Conservation (phyloP, 2,797 vertebrate genomes). For the Anabas testudineus region DNA sequence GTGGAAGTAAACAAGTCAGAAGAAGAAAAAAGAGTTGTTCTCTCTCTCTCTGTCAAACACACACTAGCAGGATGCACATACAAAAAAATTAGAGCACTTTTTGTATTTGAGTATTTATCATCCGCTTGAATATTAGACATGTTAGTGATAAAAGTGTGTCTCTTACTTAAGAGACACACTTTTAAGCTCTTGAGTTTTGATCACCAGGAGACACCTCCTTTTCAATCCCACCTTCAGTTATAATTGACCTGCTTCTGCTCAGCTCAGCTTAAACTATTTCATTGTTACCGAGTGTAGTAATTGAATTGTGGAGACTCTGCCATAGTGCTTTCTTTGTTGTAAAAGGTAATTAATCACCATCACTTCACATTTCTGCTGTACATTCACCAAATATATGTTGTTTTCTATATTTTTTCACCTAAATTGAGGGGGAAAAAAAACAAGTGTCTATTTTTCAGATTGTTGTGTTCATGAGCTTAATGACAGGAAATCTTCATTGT, state of each 20-base stretch:
- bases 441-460: not conserved
- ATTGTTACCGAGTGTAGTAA: slow-evolving; percentile 18
- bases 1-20: slow-evolving; percentile 64
- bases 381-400: not conserved
- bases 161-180: no score
- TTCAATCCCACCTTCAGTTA: not conserved
- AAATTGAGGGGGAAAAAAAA: not conserved
- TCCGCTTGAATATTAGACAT: not conserved
- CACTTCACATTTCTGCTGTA: slow-evolving; percentile 6
- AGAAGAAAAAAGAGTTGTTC: slow-evolving; percentile 36
- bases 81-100: not conserved
- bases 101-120: no score
- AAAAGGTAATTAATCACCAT: slow-evolving; percentile 20
- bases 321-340: slow-evolving; percentile 9
- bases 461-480: not conserved
- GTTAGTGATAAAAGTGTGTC: not conserved
- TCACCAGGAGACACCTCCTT: not conserved
- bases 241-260: slow-evolving; percentile 9
- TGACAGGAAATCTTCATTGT: not conserved
- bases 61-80: not conserved
- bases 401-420: not conserved
- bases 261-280: not conserved
- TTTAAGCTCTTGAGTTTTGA: not conserved
- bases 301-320: slow-evolving; percentile 20
- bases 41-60: slow-evolving; percentile 17